Evolutionary conservation across 1,140 invertebrate species (phyloP), one percentile per base, ranked within the genome.

Genomic region (Thaumatotibia leucotreta): DNA sequence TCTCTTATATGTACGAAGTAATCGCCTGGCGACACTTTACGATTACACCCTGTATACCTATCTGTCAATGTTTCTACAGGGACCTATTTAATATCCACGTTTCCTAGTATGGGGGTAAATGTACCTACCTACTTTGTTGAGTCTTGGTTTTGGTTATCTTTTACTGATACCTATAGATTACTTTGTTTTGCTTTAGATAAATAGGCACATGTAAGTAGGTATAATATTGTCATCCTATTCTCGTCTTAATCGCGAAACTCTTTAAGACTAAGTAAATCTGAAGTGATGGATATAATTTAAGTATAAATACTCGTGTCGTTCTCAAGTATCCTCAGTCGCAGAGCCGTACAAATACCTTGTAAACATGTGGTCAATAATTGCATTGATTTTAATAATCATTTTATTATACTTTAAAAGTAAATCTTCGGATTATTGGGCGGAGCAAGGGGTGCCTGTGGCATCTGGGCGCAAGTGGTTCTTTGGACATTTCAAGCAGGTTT

Each of bases 331-430:
- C 0, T 20, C n/a, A n/a, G n/a, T 45, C 39, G 39, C 39, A 45
- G 14, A 52, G n/a, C 22, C 10, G 23, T 24, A 52, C 6, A 58
- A 27, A 58, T 24, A 27, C 27, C 8, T 27, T 1, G 14, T n/a
- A 54, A 58, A 52, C 23, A 58, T 58, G 52, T 58, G 52, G 27
- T 27, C 29, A 0, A 58, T 58, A 58, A 58, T 58, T 27, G 52
- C 6, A 27, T 8, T 58, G 5, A 2, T 9, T n/a, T 58, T 58
- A 14, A 14, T 27, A 29, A n/a, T 58, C 5, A 24, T 23, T 31
- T n/a, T 58, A 29, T 58, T 58, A 27, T 58, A 58, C 24, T 58
- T 27, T 58, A 52, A 27, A 6, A 29, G 24, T 14, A 58, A 14
- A 29, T 5, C 23, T 31, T 27, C 23, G 2, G 24, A 27, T 58